Evolutionary conservation across 2,888 invertebrate species (phyloP), one percentile per base, ranked within the genome.

Genomic region (Venustoraphidia nigricollis): DNA sequence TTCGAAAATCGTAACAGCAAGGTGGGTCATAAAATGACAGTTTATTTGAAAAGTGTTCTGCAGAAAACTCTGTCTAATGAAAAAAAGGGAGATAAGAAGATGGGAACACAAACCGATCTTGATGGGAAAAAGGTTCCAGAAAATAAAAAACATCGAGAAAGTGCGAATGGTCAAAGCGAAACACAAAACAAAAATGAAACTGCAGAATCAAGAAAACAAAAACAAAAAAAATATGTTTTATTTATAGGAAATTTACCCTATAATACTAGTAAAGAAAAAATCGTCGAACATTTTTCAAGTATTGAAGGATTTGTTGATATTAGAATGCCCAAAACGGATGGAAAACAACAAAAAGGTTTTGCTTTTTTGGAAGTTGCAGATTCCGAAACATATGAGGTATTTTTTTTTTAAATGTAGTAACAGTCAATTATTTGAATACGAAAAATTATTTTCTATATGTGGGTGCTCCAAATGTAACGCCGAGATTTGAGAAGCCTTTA

Each of bases 231-330:
- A 58, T 69, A 62, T 48, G 65, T 68, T 37, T 56, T 71, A 9
- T 71, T 68, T 52, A 65, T 70, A 41, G 68, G 69, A 46, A 72
- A 72, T 53, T 51, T 72, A 41, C 62, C 70, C 8, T 69, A 57
- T 50, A 60, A 61, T 37, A 55, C 60, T 2, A 66, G 62, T 8
- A 55, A 55, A 38, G 61, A 66, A 10, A 68, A 69, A 43, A 46
- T 72, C 11, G 59, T 57, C 27, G 61, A 65, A 27, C 70, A 72
- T 55, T 72, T 72, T 47, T 59, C 63, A 2, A 69, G 67, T 57
- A 65, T 60, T n/a, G 62, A 64, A 10, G 51, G 62, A 10, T 57
- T 72, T 34, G 52, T 54, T 9, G 59, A 62, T 53, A 58, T 72
- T 4, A 59, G 68, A 49, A 63, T 71, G 47, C 69, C 69, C 9